Evolutionary conservation across 2,888 invertebrate genomes (phyloP).

Genomic region (Drosophila macrospina): DNA sequence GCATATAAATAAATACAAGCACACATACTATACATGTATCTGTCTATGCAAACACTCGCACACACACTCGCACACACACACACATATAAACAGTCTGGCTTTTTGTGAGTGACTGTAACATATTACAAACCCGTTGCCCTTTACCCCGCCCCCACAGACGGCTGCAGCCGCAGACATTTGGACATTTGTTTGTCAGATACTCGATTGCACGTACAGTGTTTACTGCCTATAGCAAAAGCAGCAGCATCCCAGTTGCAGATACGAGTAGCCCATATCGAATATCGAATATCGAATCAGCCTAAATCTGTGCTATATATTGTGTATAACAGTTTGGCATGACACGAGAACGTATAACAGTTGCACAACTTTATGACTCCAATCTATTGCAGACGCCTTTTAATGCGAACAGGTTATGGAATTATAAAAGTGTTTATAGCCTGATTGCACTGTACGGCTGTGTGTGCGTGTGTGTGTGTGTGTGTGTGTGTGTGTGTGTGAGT

Average conservation of each 20-base stretch:
- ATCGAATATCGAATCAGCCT: no score
- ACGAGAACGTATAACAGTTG: background rate
- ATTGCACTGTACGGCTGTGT: conserved; percentile 2
- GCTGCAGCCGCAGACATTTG: conserved; percentile 21
- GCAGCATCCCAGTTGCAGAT: background rate
- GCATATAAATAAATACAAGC: conserved; percentile 28
- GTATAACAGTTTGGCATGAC: no score
- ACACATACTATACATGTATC: conserved; percentile 1
- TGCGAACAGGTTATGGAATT: background rate
- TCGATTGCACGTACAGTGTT: conserved; percentile 33
- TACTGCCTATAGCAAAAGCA: background rate
- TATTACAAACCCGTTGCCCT: conserved; percentile 32
- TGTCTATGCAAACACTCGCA: background rate
- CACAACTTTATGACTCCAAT: background rate
- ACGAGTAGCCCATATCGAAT: no score
- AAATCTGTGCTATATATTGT: no score
- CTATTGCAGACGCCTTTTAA: background rate
- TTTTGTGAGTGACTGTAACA: conserved; percentile 60
- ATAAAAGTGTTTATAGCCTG: conserved; percentile 8
- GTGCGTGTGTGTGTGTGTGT: conserved; percentile 8
- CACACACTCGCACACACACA: conserved; percentile 10
- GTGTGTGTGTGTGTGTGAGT: conserved; percentile 16
- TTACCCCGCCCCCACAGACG: conserved; percentile 24
- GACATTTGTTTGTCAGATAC: conserved; percentile 33
- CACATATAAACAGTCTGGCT: conserved; percentile 43